Evolutionary conservation across 2,113 vertebrate species (phyloP).

Genomic region (Elachura formosa): DNA sequence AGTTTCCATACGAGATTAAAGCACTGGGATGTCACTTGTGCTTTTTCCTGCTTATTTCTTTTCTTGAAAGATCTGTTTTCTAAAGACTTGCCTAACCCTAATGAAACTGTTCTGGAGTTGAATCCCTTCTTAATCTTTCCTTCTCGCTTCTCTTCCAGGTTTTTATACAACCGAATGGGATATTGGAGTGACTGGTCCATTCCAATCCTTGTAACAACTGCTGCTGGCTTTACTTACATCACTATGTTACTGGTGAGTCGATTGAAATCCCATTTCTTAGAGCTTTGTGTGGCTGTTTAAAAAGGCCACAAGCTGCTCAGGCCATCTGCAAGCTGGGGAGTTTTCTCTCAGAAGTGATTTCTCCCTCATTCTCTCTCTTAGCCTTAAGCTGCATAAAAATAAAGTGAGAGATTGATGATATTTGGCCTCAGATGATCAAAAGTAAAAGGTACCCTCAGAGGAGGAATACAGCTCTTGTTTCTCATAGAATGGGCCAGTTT

Average conservation of each 20-base stretch:
- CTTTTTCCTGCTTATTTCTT: neutral
- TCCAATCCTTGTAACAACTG: conserved; percentile 84
- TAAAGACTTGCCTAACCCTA: neutral
- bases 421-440: neutral
- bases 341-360: neutral
- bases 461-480: neutral
- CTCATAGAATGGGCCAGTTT: neutral
- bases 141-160: conserved; percentile 72
- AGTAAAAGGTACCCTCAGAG: neutral
- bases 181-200: conserved; percentile 93
- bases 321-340: fast-evolving
- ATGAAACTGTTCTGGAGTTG: neutral
- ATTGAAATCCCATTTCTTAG: neutral
- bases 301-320: neutral
- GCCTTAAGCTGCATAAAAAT: neutral
- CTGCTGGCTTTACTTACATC: conserved; percentile 86
- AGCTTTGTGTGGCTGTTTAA: neutral
- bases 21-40: neutral
- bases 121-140: neutral
- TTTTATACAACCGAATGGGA: conserved; percentile 87
- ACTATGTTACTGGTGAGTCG: conserved; percentile 82
- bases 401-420: fast-evolving
- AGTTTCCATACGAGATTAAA: neutral
- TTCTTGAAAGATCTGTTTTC: neutral
- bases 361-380: neutral